These are phyloP conservation scores for Climacteris rufus DNA, from an alignment of 2,113 vertebrate species.

Conservation along the genomic window DNA sequence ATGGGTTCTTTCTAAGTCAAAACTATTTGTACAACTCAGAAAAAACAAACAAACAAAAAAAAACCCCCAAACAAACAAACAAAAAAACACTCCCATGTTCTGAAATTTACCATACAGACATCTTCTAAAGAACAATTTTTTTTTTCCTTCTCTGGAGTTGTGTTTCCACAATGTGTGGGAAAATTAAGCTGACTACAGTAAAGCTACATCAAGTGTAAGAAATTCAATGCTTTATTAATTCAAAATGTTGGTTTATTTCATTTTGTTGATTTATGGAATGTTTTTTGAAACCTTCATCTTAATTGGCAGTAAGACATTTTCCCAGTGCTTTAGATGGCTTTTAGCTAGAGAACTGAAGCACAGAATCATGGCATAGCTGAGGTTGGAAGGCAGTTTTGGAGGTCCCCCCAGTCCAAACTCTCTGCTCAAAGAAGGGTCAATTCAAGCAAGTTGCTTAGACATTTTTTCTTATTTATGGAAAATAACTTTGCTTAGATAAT, in stretches of 20 bases:
- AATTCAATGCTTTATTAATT: not conserved
- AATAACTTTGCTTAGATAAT: not conserved
- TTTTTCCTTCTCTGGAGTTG: not conserved
- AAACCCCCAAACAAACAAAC: too few relatives aligned
- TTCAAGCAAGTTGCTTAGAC: not conserved
- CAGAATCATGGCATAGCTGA: not conserved
- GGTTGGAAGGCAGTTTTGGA: not conserved
- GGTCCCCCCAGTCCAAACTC: accelerated
- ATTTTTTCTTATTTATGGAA: not conserved
- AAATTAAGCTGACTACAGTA: not conserved
- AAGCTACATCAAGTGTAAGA: not conserved
- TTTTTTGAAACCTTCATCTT: not conserved
- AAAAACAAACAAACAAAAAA: too few relatives aligned
- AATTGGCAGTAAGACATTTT: not conserved
- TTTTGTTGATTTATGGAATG: not conserved
- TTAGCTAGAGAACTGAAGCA: not conserved
- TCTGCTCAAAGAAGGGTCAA: not conserved
- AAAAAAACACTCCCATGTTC: too few relatives aligned
- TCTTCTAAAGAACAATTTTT: not conserved
- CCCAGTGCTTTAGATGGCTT: not conserved
- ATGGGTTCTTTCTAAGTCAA: not conserved
- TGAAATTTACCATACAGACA: not conserved
- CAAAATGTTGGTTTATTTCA: not conserved
- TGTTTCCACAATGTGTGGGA: not conserved
- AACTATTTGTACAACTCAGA: not conserved